Evolutionary conservation across 2,797 vertebrate genomes (phyloP).

Genomic region (Chanos chanos): DNA sequence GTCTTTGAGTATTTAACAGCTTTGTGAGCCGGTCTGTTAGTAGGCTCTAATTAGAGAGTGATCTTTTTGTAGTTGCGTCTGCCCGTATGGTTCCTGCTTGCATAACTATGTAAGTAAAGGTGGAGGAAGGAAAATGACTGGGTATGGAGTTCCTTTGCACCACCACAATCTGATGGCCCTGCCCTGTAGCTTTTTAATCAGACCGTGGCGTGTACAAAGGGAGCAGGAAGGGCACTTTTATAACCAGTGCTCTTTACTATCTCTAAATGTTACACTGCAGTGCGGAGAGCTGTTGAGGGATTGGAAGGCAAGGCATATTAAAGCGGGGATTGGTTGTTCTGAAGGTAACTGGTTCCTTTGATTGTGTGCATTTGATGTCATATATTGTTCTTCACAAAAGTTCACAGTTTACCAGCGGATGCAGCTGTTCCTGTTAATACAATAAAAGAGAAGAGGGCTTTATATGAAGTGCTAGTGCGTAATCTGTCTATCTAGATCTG

Average conservation of each 20-base stretch:
- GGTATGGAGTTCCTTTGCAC: slow-evolving; percentile 29
- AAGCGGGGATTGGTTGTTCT: slow-evolving; percentile 28
- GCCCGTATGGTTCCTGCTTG: slow-evolving; percentile 20
- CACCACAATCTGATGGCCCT: slow-evolving; percentile 49
- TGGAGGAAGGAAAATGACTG: slow-evolving; percentile 36
- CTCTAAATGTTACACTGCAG: slow-evolving; percentile 52
- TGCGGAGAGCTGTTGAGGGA: slow-evolving; percentile 30
- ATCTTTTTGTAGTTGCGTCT: background rate
- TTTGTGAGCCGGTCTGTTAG: slow-evolving; percentile 64
- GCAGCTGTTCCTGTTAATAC: slow-evolving; percentile 77
- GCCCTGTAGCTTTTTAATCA: slow-evolving; percentile 62
- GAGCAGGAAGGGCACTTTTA: slow-evolving; percentile 62
- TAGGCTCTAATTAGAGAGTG: slow-evolving; percentile 35
- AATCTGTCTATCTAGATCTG: slow-evolving; percentile 84
- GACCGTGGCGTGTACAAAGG: slow-evolving; percentile 67
- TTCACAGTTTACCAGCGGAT: slow-evolving; percentile 77
- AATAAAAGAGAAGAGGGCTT: slow-evolving; percentile 69
- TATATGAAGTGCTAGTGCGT: slow-evolving; percentile 64
- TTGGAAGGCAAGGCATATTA: slow-evolving; percentile 44
- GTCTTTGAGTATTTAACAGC: slow-evolving; percentile 64
- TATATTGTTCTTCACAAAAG: slow-evolving; percentile 78
- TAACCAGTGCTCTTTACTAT: slow-evolving; percentile 48
- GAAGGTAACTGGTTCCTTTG: slow-evolving; percentile 70
- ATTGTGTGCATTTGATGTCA: slow-evolving; percentile 71
- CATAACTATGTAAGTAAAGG: slow-evolving; percentile 39